Evolutionary conservation across 2,888 invertebrate genomes (phyloP).

Genomic region (Lamellibrachia columna): DNA sequence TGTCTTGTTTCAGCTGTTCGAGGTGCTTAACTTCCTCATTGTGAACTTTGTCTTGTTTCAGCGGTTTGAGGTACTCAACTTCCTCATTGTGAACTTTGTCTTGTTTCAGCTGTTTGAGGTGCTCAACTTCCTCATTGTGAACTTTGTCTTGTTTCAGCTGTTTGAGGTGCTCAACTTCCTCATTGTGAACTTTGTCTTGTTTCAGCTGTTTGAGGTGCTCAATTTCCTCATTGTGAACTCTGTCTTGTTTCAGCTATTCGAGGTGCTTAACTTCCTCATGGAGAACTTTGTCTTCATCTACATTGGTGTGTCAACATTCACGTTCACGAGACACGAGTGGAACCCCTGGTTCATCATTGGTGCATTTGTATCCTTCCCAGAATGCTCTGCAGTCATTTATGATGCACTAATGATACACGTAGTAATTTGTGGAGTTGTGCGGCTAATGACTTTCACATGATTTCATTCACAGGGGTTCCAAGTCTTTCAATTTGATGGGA

Average conservation of each 20-base stretch:
- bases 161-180: no score
- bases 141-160: no score
- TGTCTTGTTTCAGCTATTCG: slow-evolving; percentile 85
- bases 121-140: not conserved
- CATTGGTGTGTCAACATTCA: slow-evolving; percentile 98
- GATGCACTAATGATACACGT: no score
- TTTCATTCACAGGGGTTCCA: slow-evolving; percentile 21
- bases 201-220: slow-evolving; percentile 83
- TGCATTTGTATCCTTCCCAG: slow-evolving; percentile 82
- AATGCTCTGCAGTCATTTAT: not conserved
- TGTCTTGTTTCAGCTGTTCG: not conserved
- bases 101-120: not conserved
- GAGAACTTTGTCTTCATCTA: slow-evolving; percentile 99
- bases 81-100: not conserved
- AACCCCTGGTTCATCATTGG: slow-evolving; percentile 90
- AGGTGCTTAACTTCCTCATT: not conserved
- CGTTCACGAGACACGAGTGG: slow-evolving; percentile 94
- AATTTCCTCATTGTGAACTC: slow-evolving; percentile 98
- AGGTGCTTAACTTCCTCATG: slow-evolving; percentile 92
- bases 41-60: not conserved
- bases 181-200: slow-evolving; percentile 94
- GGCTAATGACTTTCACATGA: not conserved
- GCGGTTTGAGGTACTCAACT: not conserved
- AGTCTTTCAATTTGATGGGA: no score
- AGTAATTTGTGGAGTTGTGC: not conserved